Evolutionary conservation across 2,797 vertebrate species (phyloP).

Genomic region (Echeneis naucrates): DNA sequence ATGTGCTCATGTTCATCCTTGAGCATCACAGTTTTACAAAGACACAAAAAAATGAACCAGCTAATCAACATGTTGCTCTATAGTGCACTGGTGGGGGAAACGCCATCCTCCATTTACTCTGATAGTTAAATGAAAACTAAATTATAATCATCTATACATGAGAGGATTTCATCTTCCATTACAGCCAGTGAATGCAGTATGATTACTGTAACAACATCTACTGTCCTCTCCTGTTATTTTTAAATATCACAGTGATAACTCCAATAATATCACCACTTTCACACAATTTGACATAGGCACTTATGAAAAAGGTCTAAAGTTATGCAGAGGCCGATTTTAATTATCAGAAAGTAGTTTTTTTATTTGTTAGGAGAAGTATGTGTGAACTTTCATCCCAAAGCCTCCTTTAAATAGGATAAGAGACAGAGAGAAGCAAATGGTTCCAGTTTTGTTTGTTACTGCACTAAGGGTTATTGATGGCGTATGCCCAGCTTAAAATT

Average conservation of each 20-base stretch:
- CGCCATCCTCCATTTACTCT: neutral
- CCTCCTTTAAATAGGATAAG: slow-evolving; percentile 41
- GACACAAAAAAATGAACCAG: neutral
- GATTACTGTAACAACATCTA: slow-evolving; percentile 14
- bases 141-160: neutral
- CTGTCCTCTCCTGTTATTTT: slow-evolving; percentile 32
- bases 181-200: neutral
- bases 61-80: neutral
- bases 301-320: slow-evolving; percentile 16
- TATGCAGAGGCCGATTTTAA: slow-evolving; percentile 14
- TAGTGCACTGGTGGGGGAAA: neutral
- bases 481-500: slow-evolving; percentile 38
- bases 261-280: slow-evolving; percentile 50
- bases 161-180: neutral
- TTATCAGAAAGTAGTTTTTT: slow-evolving; percentile 19
- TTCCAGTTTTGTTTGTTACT: slow-evolving; percentile 29
- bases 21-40: neutral
- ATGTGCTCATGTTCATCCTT: neutral
- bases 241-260: slow-evolving; percentile 55
- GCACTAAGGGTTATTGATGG: slow-evolving; percentile 57
- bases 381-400: slow-evolving; percentile 13
- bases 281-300: slow-evolving; percentile 26
- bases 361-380: slow-evolving; percentile 1
- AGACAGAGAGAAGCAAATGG: slow-evolving; percentile 46
- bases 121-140: neutral